Base-by-base conservation (phyloP, 2,113 vertebrate genomes). In the Ceyx margarethae region DNA sequence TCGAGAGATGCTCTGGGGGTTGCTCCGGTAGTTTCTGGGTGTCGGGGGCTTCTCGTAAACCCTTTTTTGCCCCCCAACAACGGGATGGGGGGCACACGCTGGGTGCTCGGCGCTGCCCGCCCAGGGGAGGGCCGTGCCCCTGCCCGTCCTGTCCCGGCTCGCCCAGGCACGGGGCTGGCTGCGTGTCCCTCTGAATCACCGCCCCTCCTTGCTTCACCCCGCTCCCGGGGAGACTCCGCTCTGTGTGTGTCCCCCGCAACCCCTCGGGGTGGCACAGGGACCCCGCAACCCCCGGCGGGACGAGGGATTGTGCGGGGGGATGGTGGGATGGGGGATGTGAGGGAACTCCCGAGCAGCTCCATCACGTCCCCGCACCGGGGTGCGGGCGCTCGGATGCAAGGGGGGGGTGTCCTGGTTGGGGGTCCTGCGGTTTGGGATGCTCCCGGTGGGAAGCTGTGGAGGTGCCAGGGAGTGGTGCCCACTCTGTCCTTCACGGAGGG, bases 81-180 rank as follows among this genome's bases (percentile, higher is more conserved):
- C 56, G 26, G 29, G 66, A 5, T 8, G 2, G 37, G 46, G 46
- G 17, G 10, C 13, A 8, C 26, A 3, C 37, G 37, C 11, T 46
- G 35, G 83, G 68, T 64, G 17, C 46, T 50, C 26, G n/a, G 62
- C 33, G 40, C 86, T 77, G 57, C 87, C 72, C 86, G 89, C 94
- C 86, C 79, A 33, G 64, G 61, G 79, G 82, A 74, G 91, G 89
- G 94, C 71, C 42, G 31, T 74, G 79, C 69, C 56, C 19, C n/a
- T 72, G 62, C 85, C 78, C 73, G 65, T 48, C 91, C 82, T 58
- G 90, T 61, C 83, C 72, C 76, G 90, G 83, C 94, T 90, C 92
- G 90, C 83, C 87, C 90, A 48, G 84, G 77, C 92, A 91, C 87
- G 87, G 77, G 90, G 77, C 84, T 18, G 68, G 64, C 92, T 77